phyloP scores from a whole-genome alignment of 2,797 vertebrate species.

The Chrosomus eos region DNA sequence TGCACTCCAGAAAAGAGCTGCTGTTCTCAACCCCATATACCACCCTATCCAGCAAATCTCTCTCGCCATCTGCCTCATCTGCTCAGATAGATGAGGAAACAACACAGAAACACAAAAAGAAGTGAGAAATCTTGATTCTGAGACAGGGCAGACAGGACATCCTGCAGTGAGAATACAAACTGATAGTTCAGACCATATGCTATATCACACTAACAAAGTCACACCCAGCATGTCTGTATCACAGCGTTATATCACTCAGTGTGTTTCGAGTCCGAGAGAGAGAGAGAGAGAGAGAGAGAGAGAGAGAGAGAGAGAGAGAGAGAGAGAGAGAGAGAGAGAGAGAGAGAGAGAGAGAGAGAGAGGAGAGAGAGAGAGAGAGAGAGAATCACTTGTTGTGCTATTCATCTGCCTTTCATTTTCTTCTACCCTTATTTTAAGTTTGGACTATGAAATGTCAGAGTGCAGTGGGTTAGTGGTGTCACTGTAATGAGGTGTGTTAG shows the following conservation, averaged over 20 bases:
- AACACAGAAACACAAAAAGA: slow-evolving; percentile 24
- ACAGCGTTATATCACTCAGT: slow-evolving; percentile 13
- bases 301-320: no score
- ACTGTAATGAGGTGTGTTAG: slow-evolving; percentile 52
- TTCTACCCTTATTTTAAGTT: slow-evolving; percentile 5
- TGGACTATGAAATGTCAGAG: slow-evolving; percentile 16
- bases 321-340: no score
- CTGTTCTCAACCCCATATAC: slow-evolving; percentile 98
- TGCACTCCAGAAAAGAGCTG: slow-evolving; percentile 97
- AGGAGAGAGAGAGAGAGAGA: neutral
- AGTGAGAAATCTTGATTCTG: neutral
- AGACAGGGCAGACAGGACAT: slow-evolving; percentile 38
- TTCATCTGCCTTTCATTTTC: neutral
- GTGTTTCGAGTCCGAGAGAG: no score
- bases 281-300: no score
- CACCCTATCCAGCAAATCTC: slow-evolving; percentile 86
- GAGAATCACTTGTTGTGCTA: neutral
- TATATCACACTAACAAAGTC: slow-evolving; percentile 28
- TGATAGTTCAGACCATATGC: slow-evolving; percentile 48
- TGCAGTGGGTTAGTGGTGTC: slow-evolving; percentile 38
- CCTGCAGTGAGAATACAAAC: slow-evolving; percentile 35
- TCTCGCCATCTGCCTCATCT: slow-evolving; percentile 86
- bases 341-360: no score
- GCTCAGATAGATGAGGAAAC: slow-evolving; percentile 9
- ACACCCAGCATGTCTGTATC: slow-evolving; percentile 17